Evolutionary conservation across 2,888 invertebrate genomes (phyloP), one percentile per base, ranked within the genome.

Genomic region (Seira ritae): DNA sequence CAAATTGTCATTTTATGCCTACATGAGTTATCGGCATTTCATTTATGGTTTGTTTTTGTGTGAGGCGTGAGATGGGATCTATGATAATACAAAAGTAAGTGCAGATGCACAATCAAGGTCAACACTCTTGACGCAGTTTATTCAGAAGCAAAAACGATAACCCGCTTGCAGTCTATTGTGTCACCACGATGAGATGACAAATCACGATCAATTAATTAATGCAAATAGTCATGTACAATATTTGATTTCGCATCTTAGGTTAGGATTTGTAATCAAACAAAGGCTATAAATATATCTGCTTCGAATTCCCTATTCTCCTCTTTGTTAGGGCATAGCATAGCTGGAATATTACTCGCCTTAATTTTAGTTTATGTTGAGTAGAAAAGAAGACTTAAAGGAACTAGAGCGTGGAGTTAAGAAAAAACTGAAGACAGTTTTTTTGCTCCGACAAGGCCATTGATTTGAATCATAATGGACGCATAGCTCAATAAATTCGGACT

Each of bases 401-500:
- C 6, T 12, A 42, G 42, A 42, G 42, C 42, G 42, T 42, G 42
- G 12, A n/a, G n/a, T 12, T 42, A 42, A 42, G 42, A 6, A 42
- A 42, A 42, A 42, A 42, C 42, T 6, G 6, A 42, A 42, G 42
- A 42, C 12, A 42, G 12, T 42, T n/a, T n/a, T 6, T 42, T 42
- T 42, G 42, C 12, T 42, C 6, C 6, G 42, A 42, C 42, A 62
- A 60, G 67, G 42, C 19, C 17, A 20, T 15, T 12, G 66, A 65
- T 71, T 65, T 46, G 50, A 71, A 78, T 67, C 17, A 69, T 12
- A 74, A 80, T 80, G 69, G 65, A 65, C 19, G 42, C 74, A 60
- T 75, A 55, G 22, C 50, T 22, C 72, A 72, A 81, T 81, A 81
- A 81, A 81, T 72, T 76, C 70, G 4, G 66, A 10, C 24, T 42